Evolutionary conservation across 2,113 vertebrate genomes (phyloP), one percentile per base, ranked within the genome.

Genomic region (Mesitornis unicolor): DNA sequence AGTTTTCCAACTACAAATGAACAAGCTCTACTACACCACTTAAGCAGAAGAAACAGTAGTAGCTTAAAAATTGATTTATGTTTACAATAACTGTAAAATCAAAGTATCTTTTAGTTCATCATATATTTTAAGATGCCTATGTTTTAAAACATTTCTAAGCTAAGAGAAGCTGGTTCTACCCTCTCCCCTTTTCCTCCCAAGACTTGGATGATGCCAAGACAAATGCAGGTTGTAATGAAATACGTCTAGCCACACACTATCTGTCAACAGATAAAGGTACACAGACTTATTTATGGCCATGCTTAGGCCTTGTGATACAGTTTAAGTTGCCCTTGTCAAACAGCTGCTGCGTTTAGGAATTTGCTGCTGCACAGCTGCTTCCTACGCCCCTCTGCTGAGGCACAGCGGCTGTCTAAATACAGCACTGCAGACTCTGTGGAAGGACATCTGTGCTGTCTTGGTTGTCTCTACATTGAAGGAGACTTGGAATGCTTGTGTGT

Each of bases 321-420:
- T 40, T 95, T 69, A 77, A 36, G n/a, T 73, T 93, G 76, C 79
- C 28, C 63, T 59, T 51, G 61, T 68, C 53, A 71, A 93, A 91
- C 81, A 96, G 85, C 94, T 90, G 96, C 56, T 50, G 51, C 2
- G 2, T 25, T 90, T 17, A 71, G 51, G 65, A 95, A 93, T 79
- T 71, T 78, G 71, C 88, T 94, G 68, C 85, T 90, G 75, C 88
- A 92, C 95, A 96, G 94, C 92, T 96, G 95, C 85, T 86, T 94
- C 88, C 79, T 74, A 71, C 79, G 31, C n/a, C 31, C 75, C 45
- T 90, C 63, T 47, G 45, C 63, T 54, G 71, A 92, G 85, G 63
- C 85, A 83, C 3, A 53, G 70, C 17, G 74, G 31, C 78, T 35
- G 16, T 67, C 84, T 93, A 94, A 93, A 87, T 71, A 89, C 80